Conservation (phyloP, 2,797 vertebrate genomes). For the Aphelocoma californica region DNA sequence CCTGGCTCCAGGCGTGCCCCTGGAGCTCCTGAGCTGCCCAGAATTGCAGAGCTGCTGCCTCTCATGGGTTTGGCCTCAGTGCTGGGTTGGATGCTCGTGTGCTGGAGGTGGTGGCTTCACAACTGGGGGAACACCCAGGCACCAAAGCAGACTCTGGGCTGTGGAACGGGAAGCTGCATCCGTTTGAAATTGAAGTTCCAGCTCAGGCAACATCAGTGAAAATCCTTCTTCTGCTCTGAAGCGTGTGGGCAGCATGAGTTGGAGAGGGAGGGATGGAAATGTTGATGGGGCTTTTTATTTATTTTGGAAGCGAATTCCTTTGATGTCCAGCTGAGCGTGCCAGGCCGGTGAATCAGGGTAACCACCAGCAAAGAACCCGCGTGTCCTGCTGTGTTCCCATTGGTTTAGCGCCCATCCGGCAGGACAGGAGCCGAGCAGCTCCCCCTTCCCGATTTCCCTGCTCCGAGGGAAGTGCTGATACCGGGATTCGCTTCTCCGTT, state of each 20-base stretch:
- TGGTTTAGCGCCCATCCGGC: background rate
- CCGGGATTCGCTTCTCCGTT: background rate
- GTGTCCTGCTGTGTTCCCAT: background rate
- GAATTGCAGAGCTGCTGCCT: background rate
- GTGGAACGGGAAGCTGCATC: background rate
- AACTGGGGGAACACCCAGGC: background rate
- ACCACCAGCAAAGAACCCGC: background rate
- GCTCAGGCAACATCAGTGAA: background rate
- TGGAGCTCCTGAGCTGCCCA: background rate
- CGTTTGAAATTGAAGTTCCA: background rate
- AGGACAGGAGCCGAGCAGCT: background rate
- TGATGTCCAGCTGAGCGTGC: background rate
- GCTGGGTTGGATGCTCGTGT: rapidly evolving
- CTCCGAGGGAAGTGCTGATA: background rate
- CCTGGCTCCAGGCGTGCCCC: background rate
- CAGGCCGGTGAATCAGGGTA: background rate
- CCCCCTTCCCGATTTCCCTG: background rate
- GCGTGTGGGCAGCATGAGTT: background rate
- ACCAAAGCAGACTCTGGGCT: background rate
- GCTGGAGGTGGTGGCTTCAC: background rate
- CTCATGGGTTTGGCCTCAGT: rapidly evolving
- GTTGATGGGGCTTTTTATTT: rapidly evolving
- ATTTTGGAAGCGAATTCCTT: background rate
- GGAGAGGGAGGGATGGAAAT: background rate
- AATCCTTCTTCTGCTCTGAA: background rate